These are phyloP conservation scores for Himalopsyche anomala DNA, from an alignment of 2,888 invertebrate genomes.

Conservation along the genomic window DNA sequence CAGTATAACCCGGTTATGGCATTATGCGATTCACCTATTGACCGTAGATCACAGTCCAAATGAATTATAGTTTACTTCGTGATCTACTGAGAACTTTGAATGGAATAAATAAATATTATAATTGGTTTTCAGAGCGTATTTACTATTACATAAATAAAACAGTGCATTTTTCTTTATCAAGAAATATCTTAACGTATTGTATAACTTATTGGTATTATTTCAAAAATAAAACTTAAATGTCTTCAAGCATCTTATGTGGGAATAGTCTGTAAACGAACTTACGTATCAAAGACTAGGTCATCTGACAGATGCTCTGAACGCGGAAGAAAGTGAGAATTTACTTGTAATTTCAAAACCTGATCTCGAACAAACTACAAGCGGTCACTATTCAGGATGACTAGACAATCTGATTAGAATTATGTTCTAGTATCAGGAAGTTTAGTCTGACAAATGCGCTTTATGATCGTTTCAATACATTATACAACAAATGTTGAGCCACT, in stretches of 20 bases:
- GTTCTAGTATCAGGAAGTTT: too few species aligned
- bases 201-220: background rate
- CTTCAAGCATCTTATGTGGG: background rate
- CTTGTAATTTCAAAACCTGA: conserved; percentile 26
- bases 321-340: conserved; percentile 4
- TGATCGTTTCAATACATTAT: too few species aligned
- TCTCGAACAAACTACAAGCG: background rate
- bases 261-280: background rate
- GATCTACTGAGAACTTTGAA: background rate
- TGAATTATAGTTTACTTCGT: background rate
- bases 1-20: conserved; percentile 1
- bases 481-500: too few species aligned
- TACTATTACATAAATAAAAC: too few species aligned
- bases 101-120: background rate
- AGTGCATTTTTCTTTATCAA: too few species aligned
- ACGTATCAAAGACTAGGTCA: background rate
- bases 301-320: background rate
- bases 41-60: conserved; percentile 8
- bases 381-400: too few species aligned
- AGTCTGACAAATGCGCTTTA: too few species aligned
- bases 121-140: too few species aligned
- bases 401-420: too few species aligned
- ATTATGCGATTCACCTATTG: background rate
- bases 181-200: too few species aligned
- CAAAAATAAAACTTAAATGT: background rate